A percentile compares a stretch with the other conserved stretches of the same genome.
Evolutionary conservation across 1,140 invertebrate genomes (phyloP).

Genomic region (Drosophila cardini): DNA sequence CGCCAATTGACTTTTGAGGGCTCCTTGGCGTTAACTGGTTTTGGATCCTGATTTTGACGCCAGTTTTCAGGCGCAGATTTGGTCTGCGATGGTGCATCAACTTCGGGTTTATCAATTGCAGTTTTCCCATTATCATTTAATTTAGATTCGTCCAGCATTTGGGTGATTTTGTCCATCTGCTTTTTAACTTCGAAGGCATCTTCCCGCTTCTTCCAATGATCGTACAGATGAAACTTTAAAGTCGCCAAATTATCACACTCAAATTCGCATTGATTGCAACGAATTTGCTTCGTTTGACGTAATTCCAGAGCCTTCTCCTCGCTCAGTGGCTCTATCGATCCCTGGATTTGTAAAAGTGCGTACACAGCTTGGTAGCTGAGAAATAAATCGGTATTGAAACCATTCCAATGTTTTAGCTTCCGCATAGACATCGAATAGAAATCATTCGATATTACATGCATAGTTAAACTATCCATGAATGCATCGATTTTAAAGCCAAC

Average conservation of each 20-base stretch:
- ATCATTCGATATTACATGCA: conserved; percentile 67
- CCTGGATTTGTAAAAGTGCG: conserved; percentile 36
- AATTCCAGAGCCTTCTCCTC: conserved; percentile 29
- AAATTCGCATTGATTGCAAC: conserved; percentile 67
- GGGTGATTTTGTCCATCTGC: conserved; percentile 33
- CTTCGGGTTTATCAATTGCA: not conserved
- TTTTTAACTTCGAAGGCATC: conserved; percentile 24
- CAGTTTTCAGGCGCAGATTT: too few relatives aligned
- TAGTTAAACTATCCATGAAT: conserved; percentile 49
- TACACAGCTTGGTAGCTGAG: conserved; percentile 51
- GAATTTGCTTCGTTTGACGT: not conserved
- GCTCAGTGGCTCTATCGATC: conserved; percentile 46
- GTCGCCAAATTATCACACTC: conserved; percentile 4
- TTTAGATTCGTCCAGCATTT: conserved; percentile 42
- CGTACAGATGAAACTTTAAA: conserved; percentile 54
- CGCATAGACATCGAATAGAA: conserved; percentile 55
- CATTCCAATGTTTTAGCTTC: conserved; percentile 55
- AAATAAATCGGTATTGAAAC: conserved; percentile 64
- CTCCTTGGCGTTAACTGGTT: too few relatives aligned
- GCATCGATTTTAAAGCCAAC: conserved; percentile 61
- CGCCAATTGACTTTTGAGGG: not conserved
- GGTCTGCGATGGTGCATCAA: not conserved
- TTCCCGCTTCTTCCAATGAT: conserved; percentile 54
- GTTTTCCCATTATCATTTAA: conserved; percentile 1
- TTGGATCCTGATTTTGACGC: not conserved